Conservation (phyloP, 2,888 invertebrate species). For the Drosophila setosimentum region DNA sequence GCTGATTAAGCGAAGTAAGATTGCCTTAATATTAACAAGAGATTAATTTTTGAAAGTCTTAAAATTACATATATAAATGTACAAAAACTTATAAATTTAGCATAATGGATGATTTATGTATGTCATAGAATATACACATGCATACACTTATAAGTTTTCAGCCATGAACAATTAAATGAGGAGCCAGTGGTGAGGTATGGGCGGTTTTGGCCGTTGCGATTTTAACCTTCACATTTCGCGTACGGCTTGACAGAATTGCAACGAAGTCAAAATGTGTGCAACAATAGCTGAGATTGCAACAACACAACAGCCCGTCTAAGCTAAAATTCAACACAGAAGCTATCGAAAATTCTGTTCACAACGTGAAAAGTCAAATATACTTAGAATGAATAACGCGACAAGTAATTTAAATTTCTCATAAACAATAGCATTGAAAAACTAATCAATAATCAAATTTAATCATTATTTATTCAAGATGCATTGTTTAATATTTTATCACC, state of each 20-base stretch:
- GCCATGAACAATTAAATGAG: constrained; percentile 26
- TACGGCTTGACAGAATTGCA: constrained; percentile 60
- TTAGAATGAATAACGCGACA: constrained; percentile 5
- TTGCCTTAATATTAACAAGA: not conserved
- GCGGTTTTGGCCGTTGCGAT: constrained; percentile 19
- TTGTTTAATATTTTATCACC: not conserved
- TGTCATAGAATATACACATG: constrained; percentile 23
- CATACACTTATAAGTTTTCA: constrained; percentile 24
- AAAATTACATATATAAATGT: not conserved
- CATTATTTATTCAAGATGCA: not conserved
- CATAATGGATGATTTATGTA: constrained; percentile 12
- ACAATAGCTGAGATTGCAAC: constrained; percentile 53
- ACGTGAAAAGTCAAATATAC: constrained; percentile 29
- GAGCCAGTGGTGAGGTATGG: constrained; percentile 12
- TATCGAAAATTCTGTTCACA: constrained; percentile 20
- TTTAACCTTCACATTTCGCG: constrained; percentile 62
- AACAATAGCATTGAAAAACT: constrained; percentile 5
- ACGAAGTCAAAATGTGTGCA: constrained; percentile 53
- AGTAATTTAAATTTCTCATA: constrained; percentile 15
- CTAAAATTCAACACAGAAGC: constrained; percentile 30
- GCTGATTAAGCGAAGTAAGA: not conserved
- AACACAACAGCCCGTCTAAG: constrained; percentile 16
- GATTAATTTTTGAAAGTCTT: not conserved
- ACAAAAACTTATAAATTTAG: not conserved
- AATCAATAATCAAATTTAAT: constrained; percentile 18